Base-by-base conservation (phyloP, 2,113 vertebrate species). In the Pleuronectes platessa region DNA sequence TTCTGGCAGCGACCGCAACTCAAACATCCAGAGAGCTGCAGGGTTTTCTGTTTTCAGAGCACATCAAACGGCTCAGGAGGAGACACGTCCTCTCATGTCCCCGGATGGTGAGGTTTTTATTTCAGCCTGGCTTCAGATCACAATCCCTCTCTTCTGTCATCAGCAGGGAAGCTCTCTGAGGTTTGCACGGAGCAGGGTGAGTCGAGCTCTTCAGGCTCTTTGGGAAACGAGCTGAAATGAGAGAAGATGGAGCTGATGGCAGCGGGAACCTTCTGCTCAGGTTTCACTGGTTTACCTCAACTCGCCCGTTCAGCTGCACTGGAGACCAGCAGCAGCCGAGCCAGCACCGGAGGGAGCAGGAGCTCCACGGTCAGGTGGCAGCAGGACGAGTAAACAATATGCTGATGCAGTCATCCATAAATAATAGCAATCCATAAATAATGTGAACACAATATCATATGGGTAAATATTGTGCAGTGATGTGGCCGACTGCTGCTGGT, bases 61-160 rank as follows among this genome's bases (percentile, higher is more conserved):
- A 82, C 81, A 87, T 81, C 78, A 72, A 78, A 78, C 53, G 12
- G 75, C 70, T 83, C 51, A 55, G 75, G 63, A 78, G 75, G n/a
- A 68, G 61, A 63, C 9, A 47, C 47, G 1, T 79, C 82, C 68
- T 85, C 26, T 59, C 70, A 26, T 0, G 31, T 20, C 53, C 68
- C 63, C 17, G 47, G 65, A 77, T 58, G 70, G 53, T 67, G 69
- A 71, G 70, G 75, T 55, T 24, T 78, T 78, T 64, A 71, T 79
- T 79, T 69, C 71, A 76, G 47, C 31, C 5, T 5, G 53, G 69
- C 7, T 49, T 68, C 68, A 35, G 37, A 69, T 82, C 21, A 20
- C 18, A 61, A 61, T 56, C 40, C 70, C 21, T 24, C 37, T 74
- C 35, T 5, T 18, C 45, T 35, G 45, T 45, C 23, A 8, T 35